phyloP scores from a whole-genome alignment of 2,113 vertebrate species.

The Pygoscelis antarcticus region DNA sequence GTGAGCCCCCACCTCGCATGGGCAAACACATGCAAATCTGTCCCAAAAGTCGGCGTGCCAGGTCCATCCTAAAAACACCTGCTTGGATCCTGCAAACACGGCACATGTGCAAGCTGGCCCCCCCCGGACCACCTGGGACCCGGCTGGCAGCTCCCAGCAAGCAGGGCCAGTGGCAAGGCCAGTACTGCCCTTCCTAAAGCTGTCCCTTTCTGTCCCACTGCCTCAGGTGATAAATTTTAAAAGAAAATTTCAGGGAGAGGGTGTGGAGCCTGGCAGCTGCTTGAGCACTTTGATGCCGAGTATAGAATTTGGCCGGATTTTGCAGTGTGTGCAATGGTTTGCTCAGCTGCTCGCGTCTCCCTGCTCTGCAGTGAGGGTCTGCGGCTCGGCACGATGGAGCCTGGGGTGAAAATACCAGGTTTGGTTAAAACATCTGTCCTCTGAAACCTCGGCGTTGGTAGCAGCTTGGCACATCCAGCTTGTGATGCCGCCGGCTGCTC shows the following conservation, averaged over 20 bases:
- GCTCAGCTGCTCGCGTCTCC: rapidly evolving
- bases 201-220: background rate
- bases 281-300: background rate
- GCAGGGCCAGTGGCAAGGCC: background rate
- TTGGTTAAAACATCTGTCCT: background rate
- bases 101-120: background rate
- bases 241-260: background rate
- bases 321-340: background rate
- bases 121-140: rapidly evolving
- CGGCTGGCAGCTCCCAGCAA: background rate
- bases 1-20: rapidly evolving
- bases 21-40: background rate
- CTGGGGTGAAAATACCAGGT: background rate
- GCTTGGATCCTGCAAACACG: background rate
- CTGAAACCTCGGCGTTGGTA: rapidly evolving
- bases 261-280: background rate
- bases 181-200: background rate
- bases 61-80: background rate
- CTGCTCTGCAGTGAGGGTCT: background rate
- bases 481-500: rapidly evolving
- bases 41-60: rapidly evolving
- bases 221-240: background rate
- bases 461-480: background rate
- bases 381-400: rapidly evolving
- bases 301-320: background rate